Evolutionary conservation across 2,113 vertebrate genomes (phyloP).

Genomic region (Chaetura pelagica): DNA sequence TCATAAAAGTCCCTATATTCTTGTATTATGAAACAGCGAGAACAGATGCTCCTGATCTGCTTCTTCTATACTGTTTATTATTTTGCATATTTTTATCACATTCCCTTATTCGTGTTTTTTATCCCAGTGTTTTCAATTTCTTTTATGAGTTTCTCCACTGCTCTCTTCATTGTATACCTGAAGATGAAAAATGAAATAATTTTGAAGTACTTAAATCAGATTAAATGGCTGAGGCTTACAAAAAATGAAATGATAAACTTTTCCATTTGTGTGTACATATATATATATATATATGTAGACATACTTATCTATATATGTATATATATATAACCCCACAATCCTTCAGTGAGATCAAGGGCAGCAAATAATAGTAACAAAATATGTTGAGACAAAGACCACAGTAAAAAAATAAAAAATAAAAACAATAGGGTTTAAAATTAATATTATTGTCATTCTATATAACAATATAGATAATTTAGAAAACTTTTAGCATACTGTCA

Average conservation of each 20-base stretch:
- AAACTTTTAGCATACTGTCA: neutral
- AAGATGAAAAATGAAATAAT: constrained; percentile 31
- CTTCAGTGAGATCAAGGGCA: neutral
- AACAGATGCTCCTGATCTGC: constrained; percentile 46
- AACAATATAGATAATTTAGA: neutral
- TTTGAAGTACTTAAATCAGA: constrained; percentile 45
- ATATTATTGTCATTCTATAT: neutral
- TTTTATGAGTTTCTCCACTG: constrained; percentile 48
- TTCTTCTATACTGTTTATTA: constrained; percentile 23
- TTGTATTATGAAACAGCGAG: constrained; percentile 5
- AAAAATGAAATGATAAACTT: neutral
- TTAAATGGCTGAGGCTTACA: neutral
- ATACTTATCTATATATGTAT: too few species aligned
- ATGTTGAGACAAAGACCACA: neutral
- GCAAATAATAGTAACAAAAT: neutral
- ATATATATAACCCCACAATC: neutral
- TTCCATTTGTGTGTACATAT: neutral
- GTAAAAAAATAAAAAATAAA: neutral
- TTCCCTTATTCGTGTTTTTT: neutral
- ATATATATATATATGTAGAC: too few species aligned
- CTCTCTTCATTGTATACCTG: constrained; percentile 5
- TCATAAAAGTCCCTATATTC: neutral
- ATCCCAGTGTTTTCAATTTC: constrained; percentile 22
- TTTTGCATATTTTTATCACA: constrained; percentile 48
- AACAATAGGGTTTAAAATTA: neutral